Evolutionary conservation across 2,113 vertebrate genomes (phyloP).

Genomic region (Poecilia latipinna): DNA sequence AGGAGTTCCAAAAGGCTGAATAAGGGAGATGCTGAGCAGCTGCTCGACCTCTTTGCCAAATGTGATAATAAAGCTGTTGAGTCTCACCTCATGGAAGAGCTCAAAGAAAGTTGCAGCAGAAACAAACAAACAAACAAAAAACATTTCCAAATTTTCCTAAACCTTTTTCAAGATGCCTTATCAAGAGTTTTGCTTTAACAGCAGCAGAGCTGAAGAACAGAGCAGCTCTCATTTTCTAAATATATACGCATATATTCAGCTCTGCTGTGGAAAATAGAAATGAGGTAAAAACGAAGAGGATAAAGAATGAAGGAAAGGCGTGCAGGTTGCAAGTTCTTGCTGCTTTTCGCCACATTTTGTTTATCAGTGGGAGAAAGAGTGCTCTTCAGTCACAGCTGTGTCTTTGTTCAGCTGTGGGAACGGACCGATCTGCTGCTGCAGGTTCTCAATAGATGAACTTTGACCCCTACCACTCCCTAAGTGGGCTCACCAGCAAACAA

Average conservation of each 20-base stretch:
- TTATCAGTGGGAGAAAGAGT: constrained; percentile 49
- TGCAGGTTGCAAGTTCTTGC: constrained; percentile 15
- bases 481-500: constrained; percentile 63
- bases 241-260: background rate
- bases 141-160: background rate
- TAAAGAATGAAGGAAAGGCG: background rate
- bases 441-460: constrained; percentile 72
- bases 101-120: background rate
- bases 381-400: constrained; percentile 47
- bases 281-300: background rate
- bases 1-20: background rate
- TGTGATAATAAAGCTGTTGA: background rate
- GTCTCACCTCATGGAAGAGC: background rate
- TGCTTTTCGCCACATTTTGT: constrained; percentile 45
- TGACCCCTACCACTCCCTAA: constrained; percentile 46
- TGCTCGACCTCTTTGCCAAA: background rate
- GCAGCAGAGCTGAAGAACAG: background rate
- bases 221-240: background rate
- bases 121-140: background rate
- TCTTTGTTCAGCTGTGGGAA: constrained; percentile 75
- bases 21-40: background rate
- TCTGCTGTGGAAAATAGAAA: background rate
- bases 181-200: too few relatives aligned
- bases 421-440: constrained; percentile 54
- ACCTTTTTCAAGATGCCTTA: too few relatives aligned